phyloP scores from a whole-genome alignment of 2,888 invertebrate genomes.

The Hydropsyche betteni region DNA sequence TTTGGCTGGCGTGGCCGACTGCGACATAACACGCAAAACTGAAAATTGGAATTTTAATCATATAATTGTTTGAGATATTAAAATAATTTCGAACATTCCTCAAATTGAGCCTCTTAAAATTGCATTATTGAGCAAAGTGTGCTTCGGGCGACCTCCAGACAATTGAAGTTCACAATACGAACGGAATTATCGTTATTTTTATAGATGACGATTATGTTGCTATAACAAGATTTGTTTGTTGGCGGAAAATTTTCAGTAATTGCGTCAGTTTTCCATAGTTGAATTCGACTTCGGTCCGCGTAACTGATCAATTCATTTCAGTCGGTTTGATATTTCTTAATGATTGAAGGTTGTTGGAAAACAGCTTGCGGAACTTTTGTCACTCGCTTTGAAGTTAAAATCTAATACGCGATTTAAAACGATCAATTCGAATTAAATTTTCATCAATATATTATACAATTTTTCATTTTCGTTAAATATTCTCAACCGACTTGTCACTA shows the following conservation, averaged over 20 bases:
- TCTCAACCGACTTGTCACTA: too few relatives aligned
- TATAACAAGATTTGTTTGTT: not conserved
- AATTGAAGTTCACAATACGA: not conserved
- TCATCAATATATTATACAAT: too few relatives aligned
- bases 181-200: too few relatives aligned
- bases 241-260: not conserved
- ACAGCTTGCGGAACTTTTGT: not conserved
- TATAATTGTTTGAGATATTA: not conserved
- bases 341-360: conserved; percentile 19
- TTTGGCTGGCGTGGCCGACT: not conserved
- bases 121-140: not conserved
- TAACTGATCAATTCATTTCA: conserved; percentile 22
- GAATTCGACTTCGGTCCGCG: not conserved
- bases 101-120: not conserved
- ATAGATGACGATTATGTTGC: too few relatives aligned
- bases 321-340: not conserved
- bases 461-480: too few relatives aligned
- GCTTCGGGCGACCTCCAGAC: conserved; percentile 13
- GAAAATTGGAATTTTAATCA: not conserved
- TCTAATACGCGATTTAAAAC: too few relatives aligned
- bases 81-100: not conserved
- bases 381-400: too few relatives aligned
- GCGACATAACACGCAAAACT: not conserved
- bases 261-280: not conserved
- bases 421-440: too few relatives aligned